Evolutionary conservation across 2,888 invertebrate genomes (phyloP).

Genomic region (Hydrotaea cyrtoneurina): DNA sequence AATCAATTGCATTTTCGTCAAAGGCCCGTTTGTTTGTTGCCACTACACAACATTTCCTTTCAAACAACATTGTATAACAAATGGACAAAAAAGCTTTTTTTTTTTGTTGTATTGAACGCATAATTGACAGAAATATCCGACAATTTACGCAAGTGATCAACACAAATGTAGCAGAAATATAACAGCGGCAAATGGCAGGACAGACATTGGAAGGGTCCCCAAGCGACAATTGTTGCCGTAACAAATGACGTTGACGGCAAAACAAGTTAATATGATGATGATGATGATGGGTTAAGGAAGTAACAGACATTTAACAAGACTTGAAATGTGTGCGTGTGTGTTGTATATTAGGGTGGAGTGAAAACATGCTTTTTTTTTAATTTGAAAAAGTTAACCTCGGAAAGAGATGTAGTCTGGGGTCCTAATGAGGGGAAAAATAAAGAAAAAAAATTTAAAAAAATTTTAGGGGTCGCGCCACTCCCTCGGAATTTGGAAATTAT

Average conservation of each 20-base stretch:
- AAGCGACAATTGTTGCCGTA: neutral
- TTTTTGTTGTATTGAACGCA: constrained; percentile 12
- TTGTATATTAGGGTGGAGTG: no score
- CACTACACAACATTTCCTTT: neutral
- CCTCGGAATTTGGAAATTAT: no score
- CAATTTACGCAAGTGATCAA: constrained; percentile 20
- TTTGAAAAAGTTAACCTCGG: no score
- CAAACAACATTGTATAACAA: neutral
- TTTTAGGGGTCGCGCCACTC: no score
- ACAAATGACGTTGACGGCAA: neutral
- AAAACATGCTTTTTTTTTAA: no score
- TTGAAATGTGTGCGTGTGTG: no score
- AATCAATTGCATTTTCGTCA: no score
- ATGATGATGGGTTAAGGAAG: no score
- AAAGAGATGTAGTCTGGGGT: no score
- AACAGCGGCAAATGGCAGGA: neutral
- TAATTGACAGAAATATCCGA: constrained; percentile 34
- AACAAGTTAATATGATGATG: constrained; percentile 2
- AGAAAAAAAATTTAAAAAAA: no score
- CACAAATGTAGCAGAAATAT: neutral
- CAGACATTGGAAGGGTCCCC: constrained; percentile 2
- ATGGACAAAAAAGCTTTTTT: neutral
- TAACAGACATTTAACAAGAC: no score
- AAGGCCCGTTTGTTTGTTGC: neutral
- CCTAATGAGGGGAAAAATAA: no score